Percentiles rank a stretch among this genome's conserved stretches.
phyloP scores from a whole-genome alignment of 1,140 invertebrate genomes.

The Aradophagus sp. region DNA sequence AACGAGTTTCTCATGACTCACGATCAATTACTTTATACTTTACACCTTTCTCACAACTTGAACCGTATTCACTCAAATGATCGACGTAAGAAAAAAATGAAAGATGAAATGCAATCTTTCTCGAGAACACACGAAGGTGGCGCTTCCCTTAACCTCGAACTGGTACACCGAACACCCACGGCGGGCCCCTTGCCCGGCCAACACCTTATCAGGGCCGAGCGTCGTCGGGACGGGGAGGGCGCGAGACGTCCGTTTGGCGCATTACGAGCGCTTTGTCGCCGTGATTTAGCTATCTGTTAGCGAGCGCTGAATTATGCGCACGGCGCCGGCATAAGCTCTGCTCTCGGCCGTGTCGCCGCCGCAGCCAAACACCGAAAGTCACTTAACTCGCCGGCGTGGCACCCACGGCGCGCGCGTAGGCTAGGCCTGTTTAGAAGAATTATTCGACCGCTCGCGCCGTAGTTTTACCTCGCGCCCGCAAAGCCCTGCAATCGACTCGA shows the following conservation, averaged over 20 bases:
- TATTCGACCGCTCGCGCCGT: constrained; percentile 52
- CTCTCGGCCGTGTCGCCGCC: constrained; percentile 53
- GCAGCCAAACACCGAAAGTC: constrained; percentile 72
- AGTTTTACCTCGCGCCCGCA: constrained; percentile 38
- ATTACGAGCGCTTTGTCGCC: constrained; percentile 62
- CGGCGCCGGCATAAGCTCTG: constrained; percentile 53
- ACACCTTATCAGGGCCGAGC: no score
- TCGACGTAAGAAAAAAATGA: no score
- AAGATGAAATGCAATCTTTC: no score
- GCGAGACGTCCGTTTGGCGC: constrained; percentile 60
- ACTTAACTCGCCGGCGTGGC: constrained; percentile 68
- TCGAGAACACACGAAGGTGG: no score
- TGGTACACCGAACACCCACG: no score
- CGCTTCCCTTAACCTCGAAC: no score
- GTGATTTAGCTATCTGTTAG: constrained; percentile 67
- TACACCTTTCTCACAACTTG: no score
- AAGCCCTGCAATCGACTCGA: constrained; percentile 45
- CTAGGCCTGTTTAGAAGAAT: constrained; percentile 60
- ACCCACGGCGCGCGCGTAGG: constrained; percentile 56
- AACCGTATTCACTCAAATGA: no score
- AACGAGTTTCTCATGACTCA: no score
- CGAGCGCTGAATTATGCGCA: constrained; percentile 65
- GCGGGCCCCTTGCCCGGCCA: no score
- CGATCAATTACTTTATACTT: no score
- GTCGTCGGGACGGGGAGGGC: no score